Evolutionary conservation across 2,113 vertebrate species (phyloP), one percentile per base, ranked within the genome.

Genomic region (Vimba vimba): DNA sequence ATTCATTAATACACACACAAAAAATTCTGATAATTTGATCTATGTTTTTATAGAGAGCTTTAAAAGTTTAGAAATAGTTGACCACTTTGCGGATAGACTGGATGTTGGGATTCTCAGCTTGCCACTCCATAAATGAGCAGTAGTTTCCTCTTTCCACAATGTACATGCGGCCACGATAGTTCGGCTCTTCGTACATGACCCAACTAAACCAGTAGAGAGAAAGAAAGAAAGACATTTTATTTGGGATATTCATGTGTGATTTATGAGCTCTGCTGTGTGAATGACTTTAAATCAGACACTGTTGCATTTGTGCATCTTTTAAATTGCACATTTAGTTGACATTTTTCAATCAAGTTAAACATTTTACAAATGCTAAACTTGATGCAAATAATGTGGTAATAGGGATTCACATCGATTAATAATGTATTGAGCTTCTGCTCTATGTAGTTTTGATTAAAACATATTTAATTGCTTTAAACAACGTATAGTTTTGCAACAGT

Each of bases 101-200:
- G 93, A 97, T 92, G 21, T 94, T 96, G 2, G 96, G 93, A 0
- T 94, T 96, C 91, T 95, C 96, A 0, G 95, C 95, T 91, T 96
- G 96, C 97, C 97, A 98, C 45, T 94, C 95, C 0, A 90, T 93
- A 88, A 95, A 96, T 92, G 88, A 95, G 93, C 93, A 91, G 94
- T 96, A 98, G 88, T 96, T 91, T 0, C 97, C 97, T 2, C 96
- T 94, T 92, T 98, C 97, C 90, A 98, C 95, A 71, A 98, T 92
- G 76, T 97, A 97, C 97, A 97, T 97, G 64, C 95, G 96, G 23
- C 98, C 97, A 0, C 94, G 95, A 92, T 97, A 98, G 94, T 96
- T 97, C 30, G 97, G 97, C 92, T 99, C 97, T 92, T 98, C 96
- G 0, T 98, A 97, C 91, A 98, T 95, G 92, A 97, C 96, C 97